Evolutionary conservation across 2,797 vertebrate genomes (phyloP), one percentile per base, ranked within the genome.

Genomic region (Pseudochirops cupreus): DNA sequence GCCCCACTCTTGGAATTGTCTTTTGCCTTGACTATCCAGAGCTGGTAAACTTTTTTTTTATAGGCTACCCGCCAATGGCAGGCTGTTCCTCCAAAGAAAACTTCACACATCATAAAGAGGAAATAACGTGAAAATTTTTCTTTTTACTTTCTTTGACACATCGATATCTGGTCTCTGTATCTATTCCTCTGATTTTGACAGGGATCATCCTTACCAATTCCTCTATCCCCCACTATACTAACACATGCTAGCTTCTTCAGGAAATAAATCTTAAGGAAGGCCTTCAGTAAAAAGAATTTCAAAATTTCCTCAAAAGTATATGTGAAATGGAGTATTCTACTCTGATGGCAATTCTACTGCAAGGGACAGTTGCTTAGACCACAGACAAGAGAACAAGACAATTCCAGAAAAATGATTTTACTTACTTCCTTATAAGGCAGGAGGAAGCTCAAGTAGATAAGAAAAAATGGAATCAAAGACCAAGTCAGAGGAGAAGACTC

Each of bases 401-500:
- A 94, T 21, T 54, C 93, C 97, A 97, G 97, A 96, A 97, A 97
- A 91, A 0, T 50, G 55, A 93, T 92, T 97, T 97, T 93, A 97
- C 96, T 93, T 96, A 96, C 89, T 97, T 97, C 97, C 97, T 97
- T 96, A 5, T 96, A 97, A 96, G 96, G 95, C 97, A 56, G 91
- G 96, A 96, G 97, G 98, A 97, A 97, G 92, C 96, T 28, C 53
- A 1, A 58, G 92, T 29, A 90, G 98, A 97, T 98, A 97, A 97
- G 96, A 55, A 94, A 67, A 94, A 55, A 55, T 89, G 96, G 97
- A 89, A 67, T 56, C 11, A 96, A 94, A 9, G 33, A 93, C 90
- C 93, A 52, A 9, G 93, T 59, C 67, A 93, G 59, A 91, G 82
- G 91, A 89, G 89, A 62, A 91, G 90, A 89, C 74, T 95, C 93